Base-by-base conservation (phyloP, 2,113 vertebrate species). In the Synodontis membranacea region DNA sequence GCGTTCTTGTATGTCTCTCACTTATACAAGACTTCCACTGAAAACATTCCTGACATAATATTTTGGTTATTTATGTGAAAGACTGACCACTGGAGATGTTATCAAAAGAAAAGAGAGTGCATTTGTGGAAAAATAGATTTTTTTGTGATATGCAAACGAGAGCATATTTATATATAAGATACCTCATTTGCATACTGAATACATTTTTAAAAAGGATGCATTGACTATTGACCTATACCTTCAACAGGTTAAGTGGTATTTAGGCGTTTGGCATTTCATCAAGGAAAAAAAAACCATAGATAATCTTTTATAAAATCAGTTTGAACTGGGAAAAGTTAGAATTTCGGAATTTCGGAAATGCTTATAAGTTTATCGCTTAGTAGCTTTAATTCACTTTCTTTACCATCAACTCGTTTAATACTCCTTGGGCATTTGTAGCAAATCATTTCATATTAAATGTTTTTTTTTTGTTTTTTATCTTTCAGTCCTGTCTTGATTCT, bases 401-500 rank as follows among this genome's bases (percentile, higher is more conserved):
- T 37, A 68, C 9, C 5, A 31, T 66, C 0, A 34, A 34, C 25
- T 34, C 64, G 7, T 21, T 39, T 70, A 39, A 39, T 10, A 21
- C 2, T 64, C 28, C 11, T 15, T 31, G 58, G 11, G 58, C 12
- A 64, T 14, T 64, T 31, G 3, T 12, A 31, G 14, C 62, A 34
- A 64, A 34, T 64, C n/a, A 42, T 25, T 1, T n/a, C n/a, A n/a
- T n/a, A n/a, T n/a, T n/a, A n/a, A n/a, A 44, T 44, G 1, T 31
- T 39, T 70, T 70, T 21, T 83, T 83, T 50, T 4, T 1, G 15
- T 15, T 74, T 52, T 17, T 31, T 1, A 1, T 1, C 0, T 19
- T 50, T 78, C 19, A 46, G 60, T 88, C 79, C 84, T 48, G 75
- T 60, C 84, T 84, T 80, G 31, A 84, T 83, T 87, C 84, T n/a